Percentiles rank a stretch among this genome's conserved stretches.
Evolutionary conservation across 92 coral and sea anemone genomes (phyloP).

Genomic region (Palythoa caribaeorum): DNA sequence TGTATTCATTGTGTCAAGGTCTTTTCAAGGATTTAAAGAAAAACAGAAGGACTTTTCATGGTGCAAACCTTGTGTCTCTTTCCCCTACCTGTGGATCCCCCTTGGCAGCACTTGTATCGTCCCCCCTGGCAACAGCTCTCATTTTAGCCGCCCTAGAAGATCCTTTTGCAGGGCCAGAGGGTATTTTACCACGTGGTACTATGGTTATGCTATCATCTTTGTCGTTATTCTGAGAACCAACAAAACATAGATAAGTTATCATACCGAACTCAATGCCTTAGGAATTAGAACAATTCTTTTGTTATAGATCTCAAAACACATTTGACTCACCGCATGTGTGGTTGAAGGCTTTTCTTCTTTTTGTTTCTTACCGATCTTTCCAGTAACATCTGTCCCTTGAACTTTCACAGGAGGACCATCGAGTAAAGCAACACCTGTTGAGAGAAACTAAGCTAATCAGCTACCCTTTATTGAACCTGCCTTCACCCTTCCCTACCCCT

Average conservation of each 20-base stretch:
- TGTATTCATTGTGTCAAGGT: too few relatives aligned
- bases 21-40: too few relatives aligned
- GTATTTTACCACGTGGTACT: constrained; percentile 38
- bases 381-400: constrained; percentile 57
- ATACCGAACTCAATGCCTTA: not conserved
- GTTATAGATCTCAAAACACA: not conserved
- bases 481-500: too few relatives aligned
- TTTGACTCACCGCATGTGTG: constrained; percentile 28
- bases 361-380: constrained; percentile 62
- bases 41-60: too few relatives aligned
- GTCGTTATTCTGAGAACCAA: constrained; percentile 64
- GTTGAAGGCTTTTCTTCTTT: constrained; percentile 67
- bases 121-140: constrained; percentile 98
- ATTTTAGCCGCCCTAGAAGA: constrained; percentile 97
- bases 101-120: constrained; percentile 82
- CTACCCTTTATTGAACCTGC: too few relatives aligned
- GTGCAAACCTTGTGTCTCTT: not conserved
- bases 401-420: constrained; percentile 89
- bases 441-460: not conserved
- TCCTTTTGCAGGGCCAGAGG: constrained; percentile 70
- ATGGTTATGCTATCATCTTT: constrained; percentile 49
- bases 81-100: constrained; percentile 71
- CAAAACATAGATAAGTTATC: not conserved
- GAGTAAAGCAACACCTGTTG: constrained; percentile 90
- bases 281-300: not conserved